Evolutionary conservation across 2,888 invertebrate genomes (phyloP).

Genomic region (Chaetogeoica ovagalla): DNA sequence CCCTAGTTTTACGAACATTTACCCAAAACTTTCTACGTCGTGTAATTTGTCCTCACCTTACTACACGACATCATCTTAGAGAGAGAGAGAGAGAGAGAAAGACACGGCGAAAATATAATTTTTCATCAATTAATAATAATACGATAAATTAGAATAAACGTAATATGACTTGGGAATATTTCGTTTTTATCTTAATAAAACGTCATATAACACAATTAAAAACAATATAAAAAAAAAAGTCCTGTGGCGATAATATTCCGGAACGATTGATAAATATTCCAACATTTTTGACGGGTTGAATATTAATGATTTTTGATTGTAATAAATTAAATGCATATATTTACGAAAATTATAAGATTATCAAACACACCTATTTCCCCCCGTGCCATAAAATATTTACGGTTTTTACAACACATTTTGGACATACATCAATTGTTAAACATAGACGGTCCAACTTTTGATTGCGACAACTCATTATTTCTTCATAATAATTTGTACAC

Average conservation of each 20-base stretch:
- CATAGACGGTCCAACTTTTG: no score
- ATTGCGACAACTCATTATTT: no score
- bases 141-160: background rate
- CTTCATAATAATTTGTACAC: no score
- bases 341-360: background rate
- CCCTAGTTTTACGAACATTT: constrained; percentile 45
- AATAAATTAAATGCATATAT: background rate
- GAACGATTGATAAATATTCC: background rate
- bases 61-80: background rate
- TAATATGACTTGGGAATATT: no score
- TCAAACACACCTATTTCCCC: no score
- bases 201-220: no score
- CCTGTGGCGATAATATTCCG: background rate
- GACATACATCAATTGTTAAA: no score
- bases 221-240: no score
- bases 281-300: background rate
- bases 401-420: no score
- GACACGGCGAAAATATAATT: constrained; percentile 18
- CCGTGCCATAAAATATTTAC: background rate
- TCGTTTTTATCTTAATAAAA: no score
- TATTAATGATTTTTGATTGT: background rate
- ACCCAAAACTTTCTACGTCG: constrained; percentile 43
- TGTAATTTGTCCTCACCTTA: constrained; percentile 45
- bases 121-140: constrained; percentile 28
- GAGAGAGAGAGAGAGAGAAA: background rate